Evolutionary conservation across 2,797 vertebrate species (phyloP).

Genomic region (Amphiprion clarkii): DNA sequence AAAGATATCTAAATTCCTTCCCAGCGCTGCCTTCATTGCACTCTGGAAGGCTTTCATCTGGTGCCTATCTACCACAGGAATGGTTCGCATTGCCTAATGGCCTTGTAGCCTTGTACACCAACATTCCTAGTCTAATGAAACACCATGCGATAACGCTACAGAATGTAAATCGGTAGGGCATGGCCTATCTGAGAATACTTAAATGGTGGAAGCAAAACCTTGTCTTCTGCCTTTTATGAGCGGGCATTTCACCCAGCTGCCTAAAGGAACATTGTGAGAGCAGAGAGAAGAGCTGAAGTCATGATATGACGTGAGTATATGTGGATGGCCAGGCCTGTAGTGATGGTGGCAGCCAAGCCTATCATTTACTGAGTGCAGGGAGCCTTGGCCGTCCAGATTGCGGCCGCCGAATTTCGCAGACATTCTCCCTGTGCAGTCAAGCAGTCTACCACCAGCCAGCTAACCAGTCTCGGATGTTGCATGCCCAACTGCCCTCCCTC

Average conservation of each 20-base stretch:
- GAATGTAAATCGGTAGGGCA: constrained; percentile 31
- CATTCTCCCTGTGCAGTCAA: constrained; percentile 46
- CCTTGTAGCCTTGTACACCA: constrained; percentile 34
- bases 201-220: constrained; percentile 10
- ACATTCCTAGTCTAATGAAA: constrained; percentile 59
- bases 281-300: constrained; percentile 35
- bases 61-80: constrained; percentile 67
- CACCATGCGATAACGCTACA: constrained; percentile 50
- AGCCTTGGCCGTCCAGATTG: constrained; percentile 42
- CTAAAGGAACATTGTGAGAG: constrained; percentile 23
- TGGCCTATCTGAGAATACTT: constrained; percentile 10
- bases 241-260: neutral
- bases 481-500: neutral
- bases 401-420: constrained; percentile 30
- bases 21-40: constrained; percentile 51
- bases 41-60: constrained; percentile 69
- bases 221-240: constrained; percentile 9
- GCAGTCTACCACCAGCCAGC: constrained; percentile 37
- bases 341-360: constrained; percentile 53
- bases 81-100: constrained; percentile 55
- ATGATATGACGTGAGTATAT: constrained; percentile 33
- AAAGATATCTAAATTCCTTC: constrained; percentile 59
- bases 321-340: constrained; percentile 38
- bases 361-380: constrained; percentile 48
- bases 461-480: constrained; percentile 30